A percentile compares a stretch with the other conserved stretches of the same genome.
Conservation (phyloP, 1,140 invertebrate species). For the Caenorhabditis tropicalis region DNA sequence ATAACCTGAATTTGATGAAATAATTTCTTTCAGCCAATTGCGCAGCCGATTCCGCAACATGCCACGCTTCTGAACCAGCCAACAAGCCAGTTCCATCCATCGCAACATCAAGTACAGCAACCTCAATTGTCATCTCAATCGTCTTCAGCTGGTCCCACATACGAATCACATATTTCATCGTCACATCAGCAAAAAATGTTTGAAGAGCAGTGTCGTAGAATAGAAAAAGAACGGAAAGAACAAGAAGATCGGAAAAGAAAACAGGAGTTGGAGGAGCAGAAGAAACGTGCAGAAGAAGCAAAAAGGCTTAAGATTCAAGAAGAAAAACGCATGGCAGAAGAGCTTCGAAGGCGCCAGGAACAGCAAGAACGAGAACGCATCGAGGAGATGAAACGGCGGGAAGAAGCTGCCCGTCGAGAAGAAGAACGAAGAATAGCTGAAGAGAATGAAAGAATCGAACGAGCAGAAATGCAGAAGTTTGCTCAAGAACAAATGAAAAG, state of each 20-base stretch:
- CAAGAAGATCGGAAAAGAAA: conserved; percentile 43
- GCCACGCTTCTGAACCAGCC: neutral
- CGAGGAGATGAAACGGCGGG: neutral
- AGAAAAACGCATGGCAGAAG: conserved; percentile 43
- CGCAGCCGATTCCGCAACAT: neutral
- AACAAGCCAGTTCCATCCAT: neutral
- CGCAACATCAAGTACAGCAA: conserved; percentile 21
- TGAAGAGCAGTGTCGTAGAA: conserved; percentile 42
- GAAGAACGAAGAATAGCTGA: conserved; percentile 27
- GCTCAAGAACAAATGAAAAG: neutral
- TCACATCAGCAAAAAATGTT: conserved; percentile 19
- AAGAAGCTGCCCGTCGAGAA: conserved; percentile 2
- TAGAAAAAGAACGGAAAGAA: conserved; percentile 47
- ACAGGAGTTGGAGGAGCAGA: conserved; percentile 11
- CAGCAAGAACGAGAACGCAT: conserved; percentile 9
- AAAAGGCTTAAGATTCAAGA: conserved; percentile 9
- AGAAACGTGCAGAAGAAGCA: conserved; percentile 38
- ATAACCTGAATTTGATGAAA: neutral
- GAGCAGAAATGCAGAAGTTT: neutral
- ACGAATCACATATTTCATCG: no score
- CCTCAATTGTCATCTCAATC: neutral
- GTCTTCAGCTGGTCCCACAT: no score
- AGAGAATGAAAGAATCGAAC: conserved; percentile 32
- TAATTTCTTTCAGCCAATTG: neutral
- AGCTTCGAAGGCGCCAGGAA: conserved; percentile 4